Evolutionary conservation across 2,113 vertebrate genomes (phyloP), one percentile per base, ranked within the genome.

Genomic region (Myxocyprinus asiaticus): DNA sequence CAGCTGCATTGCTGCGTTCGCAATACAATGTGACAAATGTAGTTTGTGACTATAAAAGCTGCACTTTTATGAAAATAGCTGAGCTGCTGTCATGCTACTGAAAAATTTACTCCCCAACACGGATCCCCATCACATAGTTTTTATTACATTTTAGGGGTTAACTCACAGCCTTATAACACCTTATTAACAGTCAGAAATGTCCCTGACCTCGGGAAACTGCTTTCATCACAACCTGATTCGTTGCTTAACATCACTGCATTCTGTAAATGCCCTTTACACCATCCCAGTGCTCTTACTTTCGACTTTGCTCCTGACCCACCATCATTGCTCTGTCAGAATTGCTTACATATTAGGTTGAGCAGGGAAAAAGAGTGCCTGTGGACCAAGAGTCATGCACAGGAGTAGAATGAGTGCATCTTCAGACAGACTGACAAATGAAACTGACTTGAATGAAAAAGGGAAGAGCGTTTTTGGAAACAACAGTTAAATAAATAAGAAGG

Each of bases 301-400:
- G n/a, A n/a, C n/a, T n/a, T n/a, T n/a, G n/a, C n/a, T n/a, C n/a
- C n/a, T 89, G 87, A 91, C 91, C 90, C 50, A 86, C 87, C 85
- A 86, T 85, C 78, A 80, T 83, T 76, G 15, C 83, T 90, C 90
- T 87, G 67, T 11, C 69, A 89, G 85, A 88, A 90, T 69, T 50
- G 74, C 78, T 86, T 81, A 81, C 70, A 82, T 84, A 87, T 82
- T 74, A 84, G 22, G 22, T 33, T 84, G 14, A 82, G 77, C 55
- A 45, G 82, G 85, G 85, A 79, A 86, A 87, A 79, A 86, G 77
- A 77, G 58, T 71, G 87, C 82, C 84, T 86, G 79, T 80, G 82
- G 89, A 84, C 77, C 89, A 77, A 76, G 67, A 90, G 90, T 92
- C 88, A 89, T 85, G 79, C 87, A 84, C 86, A 89, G 88, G 86